A percentile compares a stretch with the other conserved stretches of the same genome.
phyloP scores from a whole-genome alignment of 2,888 invertebrate species.

The Plagiodera versicolora region DNA sequence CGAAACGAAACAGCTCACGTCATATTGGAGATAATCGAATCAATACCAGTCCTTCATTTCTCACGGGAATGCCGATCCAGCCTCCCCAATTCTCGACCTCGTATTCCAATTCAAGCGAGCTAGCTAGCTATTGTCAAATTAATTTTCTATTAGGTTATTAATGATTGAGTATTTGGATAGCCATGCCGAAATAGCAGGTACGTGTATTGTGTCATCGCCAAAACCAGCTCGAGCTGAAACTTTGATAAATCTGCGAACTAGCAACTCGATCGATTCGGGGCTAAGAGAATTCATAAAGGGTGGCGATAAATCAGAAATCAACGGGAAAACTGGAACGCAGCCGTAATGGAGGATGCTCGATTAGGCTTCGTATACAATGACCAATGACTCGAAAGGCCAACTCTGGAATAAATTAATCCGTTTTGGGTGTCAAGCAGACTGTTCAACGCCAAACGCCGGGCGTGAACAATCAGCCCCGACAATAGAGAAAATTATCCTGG shows the following conservation, averaged over 20 bases:
- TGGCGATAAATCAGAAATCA: conserved; percentile 30
- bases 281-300: conserved; percentile 23
- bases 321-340: conserved; percentile 22
- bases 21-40: background rate
- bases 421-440: conserved; percentile 40
- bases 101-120: background rate
- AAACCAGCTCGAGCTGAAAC: conserved; percentile 5
- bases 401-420: conserved; percentile 40
- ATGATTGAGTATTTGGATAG: background rate
- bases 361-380: conserved; percentile 36
- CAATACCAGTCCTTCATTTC: background rate
- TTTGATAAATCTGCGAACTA: conserved; percentile 14
- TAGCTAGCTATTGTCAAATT: background rate
- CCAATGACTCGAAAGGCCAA: conserved; percentile 31
- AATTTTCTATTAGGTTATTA: background rate
- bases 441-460: conserved; percentile 38
- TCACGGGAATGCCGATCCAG: background rate
- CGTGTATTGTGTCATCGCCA: background rate
- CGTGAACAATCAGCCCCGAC: conserved; percentile 36
- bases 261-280: background rate
- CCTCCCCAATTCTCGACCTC: background rate
- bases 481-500: conserved; percentile 36
- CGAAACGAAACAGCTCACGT: background rate
- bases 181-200: background rate
- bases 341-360: conserved; percentile 31